Evolutionary conservation across 2,888 invertebrate species (phyloP).

Genomic region (Hypercompe scribonia): DNA sequence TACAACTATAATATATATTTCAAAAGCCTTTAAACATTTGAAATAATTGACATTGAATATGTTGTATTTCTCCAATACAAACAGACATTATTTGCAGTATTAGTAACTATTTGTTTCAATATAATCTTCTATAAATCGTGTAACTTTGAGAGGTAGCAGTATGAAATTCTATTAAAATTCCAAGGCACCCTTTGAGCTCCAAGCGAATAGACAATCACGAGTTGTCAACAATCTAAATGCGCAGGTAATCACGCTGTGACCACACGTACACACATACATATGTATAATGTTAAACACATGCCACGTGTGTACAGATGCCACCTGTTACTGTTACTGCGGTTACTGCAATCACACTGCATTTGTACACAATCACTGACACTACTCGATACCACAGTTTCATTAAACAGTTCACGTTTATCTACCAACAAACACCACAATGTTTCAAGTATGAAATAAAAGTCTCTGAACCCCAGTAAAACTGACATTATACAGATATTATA

Average conservation of each 20-base stretch:
- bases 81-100: neutral
- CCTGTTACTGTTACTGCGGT: no score
- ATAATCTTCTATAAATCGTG: neutral
- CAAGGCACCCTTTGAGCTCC: neutral
- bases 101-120: neutral
- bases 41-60: no score
- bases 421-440: neutral
- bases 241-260: slow-evolving; percentile 9
- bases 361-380: slow-evolving; percentile 18
- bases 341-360: slow-evolving; percentile 35
- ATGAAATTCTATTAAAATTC: slow-evolving; percentile 1
- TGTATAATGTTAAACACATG: neutral
- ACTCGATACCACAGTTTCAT: slow-evolving; percentile 5
- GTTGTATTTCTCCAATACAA: neutral
- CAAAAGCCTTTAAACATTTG: no score
- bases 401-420: neutral
- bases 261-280: neutral
- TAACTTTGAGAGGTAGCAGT: neutral
- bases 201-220: slow-evolving; percentile 8
- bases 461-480: neutral
- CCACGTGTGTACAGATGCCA: neutral
- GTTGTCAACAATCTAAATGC: slow-evolving; percentile 13
- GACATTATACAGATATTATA: neutral
- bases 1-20: no score
- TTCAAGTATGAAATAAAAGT: neutral